Evolutionary conservation across 1,140 invertebrate genomes (phyloP), one percentile per base, ranked within the genome.

Genomic region (Nilaparvata lugens): DNA sequence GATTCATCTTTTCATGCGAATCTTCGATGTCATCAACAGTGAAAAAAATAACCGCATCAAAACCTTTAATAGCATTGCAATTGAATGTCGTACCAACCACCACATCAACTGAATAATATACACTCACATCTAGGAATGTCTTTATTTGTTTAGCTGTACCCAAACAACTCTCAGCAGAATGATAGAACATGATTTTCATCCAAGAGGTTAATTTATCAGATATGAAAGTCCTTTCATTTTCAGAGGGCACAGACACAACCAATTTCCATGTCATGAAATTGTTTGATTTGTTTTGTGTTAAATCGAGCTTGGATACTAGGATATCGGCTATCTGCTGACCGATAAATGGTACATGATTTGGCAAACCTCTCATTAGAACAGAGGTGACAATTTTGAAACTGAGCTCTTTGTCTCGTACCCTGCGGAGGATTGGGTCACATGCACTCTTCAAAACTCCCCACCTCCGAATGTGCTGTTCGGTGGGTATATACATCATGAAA

Each of bases 11-110:
- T 3, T 58, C 51, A 23, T 51, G 7, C 13, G 51, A 6, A 24
- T 43, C 42, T 53, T 66, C 65, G 31, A 52, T 60, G n/a, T 52
- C 58, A 42, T 58, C 35, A n/a, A 53, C 61, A 24, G 42, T 18
- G 13, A 66, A 31, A 23, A 66, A 56, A 1, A 66, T 35, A 4
- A 61, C 25, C 5, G 63, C 58, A 18, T 61, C 53, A 21, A 64
- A 19, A 57, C 62, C 64, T 31, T 53, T 35, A 14, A 16, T 11
- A 9, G 5, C 6, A 19, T 11, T 48, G 5, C 2, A 18, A 18
- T 48, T 18, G 14, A 48, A 48, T 5, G 45, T 14, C 14, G 21
- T 48, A 19, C 45, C 45, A 48, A 23, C 16, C 1, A 48, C 45
- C 9, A 66, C 13, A 24, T 51, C 16, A 9, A 62, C 52, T 24